Evolutionary conservation across 2,888 invertebrate species (phyloP).

Genomic region (Eupithecia inturbata): DNA sequence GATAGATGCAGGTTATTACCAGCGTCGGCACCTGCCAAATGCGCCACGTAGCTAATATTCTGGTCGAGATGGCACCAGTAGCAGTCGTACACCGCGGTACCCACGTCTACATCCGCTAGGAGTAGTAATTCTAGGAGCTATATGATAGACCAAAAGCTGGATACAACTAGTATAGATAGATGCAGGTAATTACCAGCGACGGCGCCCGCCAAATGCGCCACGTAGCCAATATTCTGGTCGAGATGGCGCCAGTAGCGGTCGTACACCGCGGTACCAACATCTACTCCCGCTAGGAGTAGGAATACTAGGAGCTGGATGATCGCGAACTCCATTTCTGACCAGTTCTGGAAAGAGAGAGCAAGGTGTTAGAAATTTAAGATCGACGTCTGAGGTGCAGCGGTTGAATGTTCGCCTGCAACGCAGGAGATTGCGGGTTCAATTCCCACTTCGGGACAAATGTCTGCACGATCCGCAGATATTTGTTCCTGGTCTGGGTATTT

Average conservation of each 20-base stretch:
- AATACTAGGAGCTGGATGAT: constrained; percentile 93
- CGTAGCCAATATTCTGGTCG: constrained; percentile 94
- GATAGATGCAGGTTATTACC: constrained; percentile 76
- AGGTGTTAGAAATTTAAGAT: background rate
- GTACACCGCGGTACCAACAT: constrained; percentile 96
- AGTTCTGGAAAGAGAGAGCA: constrained; percentile 87
- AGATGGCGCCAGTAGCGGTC: constrained; percentile 90
- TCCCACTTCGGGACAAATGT: too few relatives aligned
- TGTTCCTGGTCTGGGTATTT: too few relatives aligned
- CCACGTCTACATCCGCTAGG: constrained; percentile 88
- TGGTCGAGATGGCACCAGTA: constrained; percentile 88
- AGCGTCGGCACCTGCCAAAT: constrained; percentile 95
- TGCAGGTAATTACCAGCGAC: constrained; percentile 86
- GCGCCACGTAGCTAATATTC: constrained; percentile 97
- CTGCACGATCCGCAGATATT: too few relatives aligned
- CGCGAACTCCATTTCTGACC: constrained; percentile 98
- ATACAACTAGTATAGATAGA: background rate
- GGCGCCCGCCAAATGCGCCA: constrained; percentile 97
- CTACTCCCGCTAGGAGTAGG: constrained; percentile 90
- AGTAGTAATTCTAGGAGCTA: constrained; percentile 90
- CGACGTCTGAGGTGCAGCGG: too few relatives aligned
- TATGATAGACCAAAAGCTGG: constrained; percentile 58
- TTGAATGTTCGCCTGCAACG: too few relatives aligned
- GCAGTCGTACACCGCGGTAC: constrained; percentile 95
- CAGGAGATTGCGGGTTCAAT: too few relatives aligned